phyloP scores from a whole-genome alignment of 2,888 invertebrate species.

The Nomada goodeniana region DNA sequence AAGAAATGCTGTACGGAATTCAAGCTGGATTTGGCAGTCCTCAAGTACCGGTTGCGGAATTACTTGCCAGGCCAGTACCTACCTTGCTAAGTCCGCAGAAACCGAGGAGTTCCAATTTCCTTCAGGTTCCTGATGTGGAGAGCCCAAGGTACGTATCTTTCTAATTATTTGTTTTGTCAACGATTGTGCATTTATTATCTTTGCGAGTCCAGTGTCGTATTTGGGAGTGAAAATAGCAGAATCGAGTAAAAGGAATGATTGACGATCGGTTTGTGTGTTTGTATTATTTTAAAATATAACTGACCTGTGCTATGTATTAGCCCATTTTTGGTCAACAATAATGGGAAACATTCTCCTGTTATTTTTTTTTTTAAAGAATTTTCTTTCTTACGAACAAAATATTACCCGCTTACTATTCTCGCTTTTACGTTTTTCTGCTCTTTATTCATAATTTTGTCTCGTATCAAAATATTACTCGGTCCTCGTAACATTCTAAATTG shows the following conservation, averaged over 20 bases:
- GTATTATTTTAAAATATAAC: neutral
- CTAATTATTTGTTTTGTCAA: slow-evolving; percentile 14
- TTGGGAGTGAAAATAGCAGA: neutral
- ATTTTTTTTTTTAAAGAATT: neutral
- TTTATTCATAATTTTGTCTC: neutral
- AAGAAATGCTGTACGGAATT: slow-evolving; percentile 98
- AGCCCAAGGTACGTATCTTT: slow-evolving; percentile 87
- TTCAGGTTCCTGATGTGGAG: slow-evolving; percentile 96
- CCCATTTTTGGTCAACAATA: slow-evolving; percentile 21
- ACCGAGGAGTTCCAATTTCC: slow-evolving; percentile 95
- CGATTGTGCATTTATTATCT: slow-evolving; percentile 14
- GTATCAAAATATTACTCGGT: neutral
- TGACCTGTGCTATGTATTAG: slow-evolving; percentile 1
- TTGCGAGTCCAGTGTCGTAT: slow-evolving; percentile 35
- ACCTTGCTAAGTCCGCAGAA: slow-evolving; percentile 94
- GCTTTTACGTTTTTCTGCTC: neutral
- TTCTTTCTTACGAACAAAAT: neutral
- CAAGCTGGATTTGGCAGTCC: slow-evolving; percentile 97
- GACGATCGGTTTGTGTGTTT: neutral
- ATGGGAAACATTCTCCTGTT: neutral
- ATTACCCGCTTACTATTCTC: neutral
- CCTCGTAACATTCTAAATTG: neutral
- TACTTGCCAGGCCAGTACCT: slow-evolving; percentile 93
- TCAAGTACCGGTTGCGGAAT: slow-evolving; percentile 95
- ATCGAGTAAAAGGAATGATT: neutral